Percentiles rank a stretch among this genome's conserved stretches.
phyloP scores from a whole-genome alignment of 2,113 vertebrate species.

The Paralichthys olivaceus region DNA sequence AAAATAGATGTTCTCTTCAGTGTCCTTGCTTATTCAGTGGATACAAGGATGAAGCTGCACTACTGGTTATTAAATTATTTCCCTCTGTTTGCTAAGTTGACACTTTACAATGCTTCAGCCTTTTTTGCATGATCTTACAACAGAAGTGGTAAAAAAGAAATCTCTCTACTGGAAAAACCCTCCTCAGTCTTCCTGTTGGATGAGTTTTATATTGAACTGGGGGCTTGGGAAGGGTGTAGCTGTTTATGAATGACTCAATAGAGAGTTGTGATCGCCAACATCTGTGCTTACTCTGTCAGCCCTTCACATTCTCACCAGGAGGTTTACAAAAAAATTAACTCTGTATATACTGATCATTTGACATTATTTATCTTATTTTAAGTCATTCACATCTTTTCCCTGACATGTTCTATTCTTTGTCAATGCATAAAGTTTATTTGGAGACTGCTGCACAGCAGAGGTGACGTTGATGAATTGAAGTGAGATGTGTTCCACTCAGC shows the following conservation, averaged over 20 bases:
- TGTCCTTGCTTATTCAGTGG: no score
- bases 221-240: conserved; percentile 4
- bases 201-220: conserved; percentile 12
- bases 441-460: no score
- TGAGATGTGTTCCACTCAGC: background rate
- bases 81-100: background rate
- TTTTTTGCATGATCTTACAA: background rate
- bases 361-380: background rate
- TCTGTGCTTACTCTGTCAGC: conserved; percentile 11
- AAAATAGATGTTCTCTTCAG: no score
- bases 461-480: no score
- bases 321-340: background rate
- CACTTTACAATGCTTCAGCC: background rate
- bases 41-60: background rate
- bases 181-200: conserved; percentile 4
- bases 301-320: background rate
- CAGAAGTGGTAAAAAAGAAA: background rate
- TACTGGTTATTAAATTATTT: background rate
- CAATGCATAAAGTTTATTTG: no score
- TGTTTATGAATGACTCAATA: conserved; percentile 33
- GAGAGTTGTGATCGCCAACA: conserved; percentile 13
- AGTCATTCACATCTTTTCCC: background rate
- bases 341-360: background rate
- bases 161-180: background rate
- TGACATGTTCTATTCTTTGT: background rate